phyloP scores from a whole-genome alignment of 2,113 vertebrate genomes.

The Heloderma charlesbogerti region DNA sequence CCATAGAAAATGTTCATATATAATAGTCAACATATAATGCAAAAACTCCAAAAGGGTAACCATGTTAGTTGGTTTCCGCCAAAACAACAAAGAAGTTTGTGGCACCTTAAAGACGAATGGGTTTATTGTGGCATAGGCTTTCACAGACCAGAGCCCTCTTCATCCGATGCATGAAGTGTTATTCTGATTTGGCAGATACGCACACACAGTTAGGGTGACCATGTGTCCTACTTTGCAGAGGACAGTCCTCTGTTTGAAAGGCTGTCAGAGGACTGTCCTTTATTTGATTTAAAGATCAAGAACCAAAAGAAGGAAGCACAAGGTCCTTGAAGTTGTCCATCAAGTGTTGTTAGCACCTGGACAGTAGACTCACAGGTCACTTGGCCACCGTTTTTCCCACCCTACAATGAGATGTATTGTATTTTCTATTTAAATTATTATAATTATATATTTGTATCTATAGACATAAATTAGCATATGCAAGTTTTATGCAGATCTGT shows the following conservation, averaged over 20 bases:
- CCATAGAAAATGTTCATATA: background rate
- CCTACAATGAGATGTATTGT: background rate
- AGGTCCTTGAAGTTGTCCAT: background rate
- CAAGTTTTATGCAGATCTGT: background rate
- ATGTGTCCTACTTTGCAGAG: background rate
- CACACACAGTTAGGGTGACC: background rate
- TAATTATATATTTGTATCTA: background rate
- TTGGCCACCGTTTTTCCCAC: background rate
- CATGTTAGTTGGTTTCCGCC: background rate
- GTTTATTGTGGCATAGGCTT: background rate
- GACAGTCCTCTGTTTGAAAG: background rate
- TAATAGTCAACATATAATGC: background rate
- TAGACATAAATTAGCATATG: background rate
- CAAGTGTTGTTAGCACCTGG: background rate
- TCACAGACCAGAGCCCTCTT: background rate
- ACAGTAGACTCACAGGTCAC: background rate
- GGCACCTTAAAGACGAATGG: background rate
- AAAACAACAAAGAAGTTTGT: background rate
- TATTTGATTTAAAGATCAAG: background rate
- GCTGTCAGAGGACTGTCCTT: background rate
- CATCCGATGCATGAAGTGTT: background rate
- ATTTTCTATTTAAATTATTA: background rate
- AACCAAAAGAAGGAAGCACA: background rate
- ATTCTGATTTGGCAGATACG: background rate
- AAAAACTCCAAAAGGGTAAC: background rate